These are phyloP conservation scores for Anniella stebbinsi DNA, from an alignment of 2,797 vertebrate genomes.

Conservation along the genomic window DNA sequence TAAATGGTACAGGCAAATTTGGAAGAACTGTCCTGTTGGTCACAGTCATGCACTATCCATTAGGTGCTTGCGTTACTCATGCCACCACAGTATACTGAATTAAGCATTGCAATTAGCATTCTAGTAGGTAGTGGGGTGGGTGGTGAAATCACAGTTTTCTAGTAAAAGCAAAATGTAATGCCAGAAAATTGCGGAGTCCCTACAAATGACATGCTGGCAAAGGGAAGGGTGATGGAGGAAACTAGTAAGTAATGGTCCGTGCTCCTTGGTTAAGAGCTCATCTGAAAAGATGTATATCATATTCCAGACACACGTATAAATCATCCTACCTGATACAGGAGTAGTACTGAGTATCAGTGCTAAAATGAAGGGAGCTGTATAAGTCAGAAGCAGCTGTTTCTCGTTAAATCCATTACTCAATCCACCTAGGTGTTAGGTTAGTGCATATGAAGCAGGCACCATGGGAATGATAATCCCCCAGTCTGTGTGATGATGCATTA, in stretches of 20 bases:
- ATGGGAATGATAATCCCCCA: background rate
- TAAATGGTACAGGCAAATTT: background rate
- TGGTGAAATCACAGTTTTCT: background rate
- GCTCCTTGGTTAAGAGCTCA: background rate
- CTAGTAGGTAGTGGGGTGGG: background rate
- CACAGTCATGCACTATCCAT: background rate
- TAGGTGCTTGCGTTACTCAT: background rate
- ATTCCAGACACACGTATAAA: background rate
- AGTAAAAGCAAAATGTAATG: background rate
- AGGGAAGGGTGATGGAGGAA: background rate
- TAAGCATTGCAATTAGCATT: background rate
- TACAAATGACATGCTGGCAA: background rate
- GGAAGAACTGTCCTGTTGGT: background rate
- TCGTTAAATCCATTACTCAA: background rate
- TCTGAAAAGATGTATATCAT: background rate
- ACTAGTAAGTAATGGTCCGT: background rate
- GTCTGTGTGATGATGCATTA: background rate
- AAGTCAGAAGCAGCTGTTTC: background rate
- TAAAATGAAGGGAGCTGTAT: background rate
- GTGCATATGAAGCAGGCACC: background rate
- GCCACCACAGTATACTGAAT: background rate
- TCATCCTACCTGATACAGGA: background rate
- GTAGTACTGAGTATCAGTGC: background rate
- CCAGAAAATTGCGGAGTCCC: background rate
- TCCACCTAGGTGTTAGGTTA: background rate